Evolutionary conservation across 53 echinoderm and acorn worm genomes (phyloP), one percentile per base, ranked within the genome.

Genomic region (Astropecten irregularis): DNA sequence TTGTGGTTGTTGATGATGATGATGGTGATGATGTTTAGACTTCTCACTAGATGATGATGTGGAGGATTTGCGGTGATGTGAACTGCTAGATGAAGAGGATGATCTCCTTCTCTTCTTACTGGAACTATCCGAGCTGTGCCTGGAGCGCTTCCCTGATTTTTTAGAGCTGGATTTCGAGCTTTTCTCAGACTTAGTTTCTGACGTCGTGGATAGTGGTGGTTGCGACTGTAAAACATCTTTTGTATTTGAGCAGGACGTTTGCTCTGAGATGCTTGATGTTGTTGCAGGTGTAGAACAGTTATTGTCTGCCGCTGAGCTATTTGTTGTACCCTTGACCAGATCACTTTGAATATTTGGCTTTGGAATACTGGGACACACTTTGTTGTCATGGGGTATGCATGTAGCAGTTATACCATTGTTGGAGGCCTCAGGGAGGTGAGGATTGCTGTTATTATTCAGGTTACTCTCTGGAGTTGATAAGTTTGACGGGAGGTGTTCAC

Each of bases 21-120:
- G 60, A 27, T 89, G 72, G 36, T 68, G 81, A 33, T 73, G 63
- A 54, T 76, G 74, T 59, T 87, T 87, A 26, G 62, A 58, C 73
- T 89, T 84, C 34, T 84, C 85, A 27, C 72, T 76, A 7, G 93
- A 93, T 36, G 92, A 85, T 6, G 95, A 95, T 11, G 95, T 91
- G 9, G 91, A 86, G 0, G 95, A 95, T 14, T 91, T 91, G 60
- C 87, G 58, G 51, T 91, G 83, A 59, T 89, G 87, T 64, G 89
- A 91, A 70, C 91, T 89, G 76, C 87, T 69, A 11, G 73, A 73
- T 22, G 74, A 74, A 1, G 91, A 86, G 0, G 95, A 95, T 3
- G 95, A 95, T 39, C 85, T 49, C 25, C 95, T 71, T 56, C 91
- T 77, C 77, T 91, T 95, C 67, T 95, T 95, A 40, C 89, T 89